These are phyloP conservation scores for Carassius gibelio DNA, from an alignment of 2,113 vertebrate genomes.

Conservation along the genomic window DNA sequence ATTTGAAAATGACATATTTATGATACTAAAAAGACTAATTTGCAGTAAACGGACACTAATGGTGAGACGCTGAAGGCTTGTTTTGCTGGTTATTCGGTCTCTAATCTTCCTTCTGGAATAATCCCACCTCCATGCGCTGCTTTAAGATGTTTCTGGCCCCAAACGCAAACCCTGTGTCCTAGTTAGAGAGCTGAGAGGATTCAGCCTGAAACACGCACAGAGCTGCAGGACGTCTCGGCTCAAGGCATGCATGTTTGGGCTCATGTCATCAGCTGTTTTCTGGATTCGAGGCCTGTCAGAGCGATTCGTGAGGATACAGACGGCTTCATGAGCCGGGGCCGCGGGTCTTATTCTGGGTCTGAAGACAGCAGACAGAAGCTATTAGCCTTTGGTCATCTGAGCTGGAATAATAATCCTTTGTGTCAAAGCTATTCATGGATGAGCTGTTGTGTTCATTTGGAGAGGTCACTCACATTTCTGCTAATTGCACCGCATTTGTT, in stretches of 20 bases:
- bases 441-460: slow-evolving; percentile 51
- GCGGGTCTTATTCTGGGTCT: slow-evolving; percentile 60
- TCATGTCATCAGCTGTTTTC: not conserved
- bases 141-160: slow-evolving; percentile 35
- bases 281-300: not conserved
- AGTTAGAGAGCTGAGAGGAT: slow-evolving; percentile 26
- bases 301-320: not conserved
- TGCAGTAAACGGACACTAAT: not conserved
- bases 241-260: not conserved
- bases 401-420: slow-evolving; percentile 74
- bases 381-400: slow-evolving; percentile 71
- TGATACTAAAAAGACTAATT: not conserved
- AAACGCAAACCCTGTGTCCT: slow-evolving; percentile 29
- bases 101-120: slow-evolving; percentile 41
- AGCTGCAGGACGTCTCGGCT: slow-evolving; percentile 8
- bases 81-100: slow-evolving; percentile 17
- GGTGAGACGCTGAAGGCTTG: not conserved
- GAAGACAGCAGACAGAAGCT: slow-evolving; percentile 62
- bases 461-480: not conserved
- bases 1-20: not conserved
- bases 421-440: slow-evolving; percentile 72
- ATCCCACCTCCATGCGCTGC: slow-evolving; percentile 21
- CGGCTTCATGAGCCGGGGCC: not conserved
- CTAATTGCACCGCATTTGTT: slow-evolving; percentile 58
- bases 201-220: too few relatives aligned